These are phyloP conservation scores for Telenomus remus DNA, from an alignment of 1,140 invertebrate genomes.

Conservation along the genomic window DNA sequence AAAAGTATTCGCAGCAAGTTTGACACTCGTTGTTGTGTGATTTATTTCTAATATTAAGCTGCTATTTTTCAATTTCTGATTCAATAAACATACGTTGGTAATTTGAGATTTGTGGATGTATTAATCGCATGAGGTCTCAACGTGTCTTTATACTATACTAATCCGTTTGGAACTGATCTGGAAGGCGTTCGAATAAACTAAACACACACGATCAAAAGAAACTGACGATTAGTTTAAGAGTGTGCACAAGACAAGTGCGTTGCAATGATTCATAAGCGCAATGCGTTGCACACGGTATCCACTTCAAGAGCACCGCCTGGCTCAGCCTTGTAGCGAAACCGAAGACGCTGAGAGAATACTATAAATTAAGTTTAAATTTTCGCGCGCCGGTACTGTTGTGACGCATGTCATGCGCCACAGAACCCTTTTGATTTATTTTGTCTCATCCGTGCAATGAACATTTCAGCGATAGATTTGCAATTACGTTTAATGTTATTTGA, in stretches of 20 bases:
- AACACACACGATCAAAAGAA: conserved; percentile 61
- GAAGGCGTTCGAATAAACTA: conserved; percentile 58
- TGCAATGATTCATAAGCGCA: conserved; percentile 54
- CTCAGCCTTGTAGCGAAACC: conserved; percentile 46
- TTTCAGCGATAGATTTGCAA: no score
- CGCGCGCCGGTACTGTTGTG: conserved; percentile 65
- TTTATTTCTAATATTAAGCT: no score
- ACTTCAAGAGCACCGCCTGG: conserved; percentile 62
- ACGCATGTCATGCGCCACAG: conserved; percentile 49
- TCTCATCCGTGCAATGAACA: conserved; percentile 62
- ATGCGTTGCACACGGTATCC: conserved; percentile 38
- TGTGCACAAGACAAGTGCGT: conserved; percentile 59
- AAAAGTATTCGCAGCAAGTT: no score
- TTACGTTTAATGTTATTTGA: no score
- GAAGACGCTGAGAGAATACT: conserved; percentile 66
- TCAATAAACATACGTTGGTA: conserved; percentile 8
- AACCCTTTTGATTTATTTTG: conserved; percentile 64
- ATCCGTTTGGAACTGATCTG: conserved; percentile 58
- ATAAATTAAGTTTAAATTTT: conserved; percentile 72
- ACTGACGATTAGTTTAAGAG: conserved; percentile 68
- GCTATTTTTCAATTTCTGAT: no score
- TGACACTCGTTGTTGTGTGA: no score
- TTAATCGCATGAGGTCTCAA: conserved; percentile 32
- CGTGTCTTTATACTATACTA: conserved; percentile 42
- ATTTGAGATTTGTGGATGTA: conserved; percentile 24